Conservation (phyloP, 2,113 vertebrate species). For the Chaetodon trifascialis region DNA sequence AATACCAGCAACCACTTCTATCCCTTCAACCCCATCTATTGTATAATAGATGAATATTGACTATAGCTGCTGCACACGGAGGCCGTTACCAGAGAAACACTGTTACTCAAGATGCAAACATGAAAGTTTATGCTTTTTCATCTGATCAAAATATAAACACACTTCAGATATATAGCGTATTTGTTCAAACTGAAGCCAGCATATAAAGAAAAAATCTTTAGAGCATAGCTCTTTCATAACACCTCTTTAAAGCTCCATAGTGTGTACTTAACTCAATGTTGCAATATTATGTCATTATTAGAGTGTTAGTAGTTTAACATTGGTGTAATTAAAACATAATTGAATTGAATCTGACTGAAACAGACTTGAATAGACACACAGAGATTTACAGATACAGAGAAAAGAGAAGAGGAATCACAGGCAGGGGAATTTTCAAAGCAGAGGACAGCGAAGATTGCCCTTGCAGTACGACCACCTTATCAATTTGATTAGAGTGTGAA, state of each 20-base stretch:
- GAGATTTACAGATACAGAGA: slow-evolving; percentile 25
- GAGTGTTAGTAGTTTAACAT: slow-evolving; percentile 23
- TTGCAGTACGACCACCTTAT: slow-evolving; percentile 77
- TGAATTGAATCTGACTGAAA: slow-evolving; percentile 56
- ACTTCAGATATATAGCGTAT: background rate
- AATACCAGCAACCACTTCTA: background rate
- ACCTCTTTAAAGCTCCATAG: background rate
- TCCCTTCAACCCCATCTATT: too few species aligned
- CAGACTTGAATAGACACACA: slow-evolving; percentile 40
- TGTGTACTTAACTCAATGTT: too few species aligned
- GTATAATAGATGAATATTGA: background rate
- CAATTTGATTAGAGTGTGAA: slow-evolving; percentile 84
- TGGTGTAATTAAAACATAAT: slow-evolving; percentile 44
- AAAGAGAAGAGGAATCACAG: slow-evolving; percentile 53
- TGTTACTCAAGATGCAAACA: background rate
- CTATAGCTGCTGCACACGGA: background rate
- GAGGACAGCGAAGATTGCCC: slow-evolving; percentile 71
- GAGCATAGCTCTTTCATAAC: too few species aligned
- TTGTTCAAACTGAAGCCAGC: background rate
- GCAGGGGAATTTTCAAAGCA: slow-evolving; percentile 50
- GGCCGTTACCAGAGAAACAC: background rate
- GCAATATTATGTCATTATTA: slow-evolving; percentile 11
- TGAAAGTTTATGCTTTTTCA: background rate
- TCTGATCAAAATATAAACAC: background rate
- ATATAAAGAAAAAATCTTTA: too few species aligned